Percentiles rank a stretch among this genome's conserved stretches.
Conservation (phyloP, 2,888 invertebrate genomes). For the Drosophila affinis region DNA sequence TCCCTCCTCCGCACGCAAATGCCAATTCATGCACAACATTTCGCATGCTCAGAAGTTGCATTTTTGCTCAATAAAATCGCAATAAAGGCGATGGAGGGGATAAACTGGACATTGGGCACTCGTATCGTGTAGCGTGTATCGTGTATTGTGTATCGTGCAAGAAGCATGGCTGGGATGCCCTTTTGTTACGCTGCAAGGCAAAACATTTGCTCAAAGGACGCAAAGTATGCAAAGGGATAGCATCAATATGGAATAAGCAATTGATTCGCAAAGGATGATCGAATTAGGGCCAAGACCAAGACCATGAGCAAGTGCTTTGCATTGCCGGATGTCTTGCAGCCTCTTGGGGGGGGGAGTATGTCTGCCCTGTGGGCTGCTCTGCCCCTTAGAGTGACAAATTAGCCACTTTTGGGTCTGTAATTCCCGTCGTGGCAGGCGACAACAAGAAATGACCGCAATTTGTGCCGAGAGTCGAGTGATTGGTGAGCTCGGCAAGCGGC, state of each 20-base stretch:
- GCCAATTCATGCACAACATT: slow-evolving; percentile 62
- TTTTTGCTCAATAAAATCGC: slow-evolving; percentile 75
- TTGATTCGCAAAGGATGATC: slow-evolving; percentile 69
- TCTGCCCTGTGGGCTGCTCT: background rate
- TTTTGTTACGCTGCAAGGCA: slow-evolving; percentile 57
- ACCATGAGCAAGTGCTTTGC: slow-evolving; percentile 35
- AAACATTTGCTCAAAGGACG: slow-evolving; percentile 64
- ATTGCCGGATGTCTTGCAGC: slow-evolving; percentile 28
- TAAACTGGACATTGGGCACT: slow-evolving; percentile 49
- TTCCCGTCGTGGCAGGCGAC: slow-evolving; percentile 72
- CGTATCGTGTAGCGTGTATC: slow-evolving; percentile 35
- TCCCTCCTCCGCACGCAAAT: slow-evolving; percentile 26
- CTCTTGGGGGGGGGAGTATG: background rate
- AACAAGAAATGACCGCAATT: slow-evolving; percentile 79
- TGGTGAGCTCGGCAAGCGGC: slow-evolving; percentile 57
- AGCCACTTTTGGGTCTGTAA: slow-evolving; percentile 74
- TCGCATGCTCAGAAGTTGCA: slow-evolving; percentile 71
- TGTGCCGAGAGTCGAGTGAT: slow-evolving; percentile 72
- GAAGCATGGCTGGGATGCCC: slow-evolving; percentile 34
- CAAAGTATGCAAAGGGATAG: slow-evolving; percentile 61
- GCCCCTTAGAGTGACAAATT: slow-evolving; percentile 66
- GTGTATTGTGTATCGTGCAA: background rate
- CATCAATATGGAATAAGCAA: slow-evolving; percentile 63
- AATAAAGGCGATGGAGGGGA: slow-evolving; percentile 61
- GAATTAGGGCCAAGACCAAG: slow-evolving; percentile 54